Evolutionary conservation across 2,113 vertebrate species (phyloP).

Genomic region (Thamnaconus septentrionalis): DNA sequence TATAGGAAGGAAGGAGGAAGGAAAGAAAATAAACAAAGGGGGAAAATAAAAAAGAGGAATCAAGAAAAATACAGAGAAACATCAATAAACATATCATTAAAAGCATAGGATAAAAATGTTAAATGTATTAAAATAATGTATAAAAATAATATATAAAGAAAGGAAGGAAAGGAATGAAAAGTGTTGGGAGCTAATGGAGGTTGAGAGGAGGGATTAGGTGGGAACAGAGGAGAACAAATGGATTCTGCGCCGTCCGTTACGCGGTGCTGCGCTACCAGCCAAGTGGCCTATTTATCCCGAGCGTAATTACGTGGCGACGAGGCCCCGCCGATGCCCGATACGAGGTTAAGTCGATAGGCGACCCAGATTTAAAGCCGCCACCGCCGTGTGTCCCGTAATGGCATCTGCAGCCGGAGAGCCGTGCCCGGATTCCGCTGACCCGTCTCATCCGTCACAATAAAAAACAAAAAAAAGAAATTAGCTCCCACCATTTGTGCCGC

Average conservation of each 20-base stretch:
- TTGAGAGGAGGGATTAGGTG: conserved; percentile 61
- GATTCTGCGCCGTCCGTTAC: conserved; percentile 59
- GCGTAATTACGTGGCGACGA: conserved; percentile 65
- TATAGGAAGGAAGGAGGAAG: conserved; percentile 33
- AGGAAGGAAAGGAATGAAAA: conserved; percentile 53
- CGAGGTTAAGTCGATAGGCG: conserved; percentile 69
- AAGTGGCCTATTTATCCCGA: conserved; percentile 68
- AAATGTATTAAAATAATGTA: too few relatives aligned
- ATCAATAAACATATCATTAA: too few relatives aligned
- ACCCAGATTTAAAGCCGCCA: conserved; percentile 68
- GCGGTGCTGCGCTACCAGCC: conserved; percentile 56
- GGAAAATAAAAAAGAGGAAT: conserved; percentile 47
- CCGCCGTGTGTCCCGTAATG: conserved; percentile 51
- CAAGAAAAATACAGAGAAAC: too few relatives aligned
- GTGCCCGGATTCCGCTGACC: conserved; percentile 61
- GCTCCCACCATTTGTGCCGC: conserved; percentile 56
- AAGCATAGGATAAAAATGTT: too few relatives aligned
- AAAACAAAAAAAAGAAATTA: conserved; percentile 21
- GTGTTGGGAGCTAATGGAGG: conserved; percentile 55
- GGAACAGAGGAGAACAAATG: conserved; percentile 59
- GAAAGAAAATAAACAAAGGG: conserved; percentile 12
- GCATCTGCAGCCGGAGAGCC: conserved; percentile 58
- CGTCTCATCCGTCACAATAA: conserved; percentile 70
- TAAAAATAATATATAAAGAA: neutral
- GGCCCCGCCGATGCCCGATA: conserved; percentile 55